Base-by-base conservation (phyloP, 92 coral and sea anemone species). In the Pocillopora grandis region DNA sequence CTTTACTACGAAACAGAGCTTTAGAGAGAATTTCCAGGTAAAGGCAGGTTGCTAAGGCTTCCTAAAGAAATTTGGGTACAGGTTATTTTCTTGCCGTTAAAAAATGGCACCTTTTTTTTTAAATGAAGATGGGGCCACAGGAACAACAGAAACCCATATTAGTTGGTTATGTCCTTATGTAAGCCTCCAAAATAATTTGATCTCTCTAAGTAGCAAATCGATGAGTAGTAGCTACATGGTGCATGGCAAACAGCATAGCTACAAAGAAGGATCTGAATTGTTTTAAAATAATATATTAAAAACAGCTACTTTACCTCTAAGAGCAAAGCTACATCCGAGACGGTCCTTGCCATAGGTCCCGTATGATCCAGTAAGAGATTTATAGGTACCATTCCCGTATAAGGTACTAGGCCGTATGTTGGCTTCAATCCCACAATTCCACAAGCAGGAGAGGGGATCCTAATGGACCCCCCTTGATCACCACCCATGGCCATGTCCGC, bases 291-390 rank as follows among this genome's bases (percentile, higher is more conserved):
- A 12, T 27, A 66, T 17, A 3, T 42, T 42, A 31, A 18, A 66
- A 66, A 23, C 16, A 37, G n/a, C 20, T 5, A 37, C 12, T 11
- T 21, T 84, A 89, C 92, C 92, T 89, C 92, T 16, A 89, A 69
- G 6, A 89, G 68, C 72, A 89, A 58, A 72, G 92, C 92, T 19
- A 70, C 73, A 49, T 89, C 92, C 42, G 62, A 70, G 9, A 89
- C 90, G 27, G 89, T 89, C 81, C 84, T 86, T 62, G 92, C 92
- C 87, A 89, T 89, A 5, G 90, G 92, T 80, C 92, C 92, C 27
- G 83, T 81, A 71, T 86, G 84, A 70, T 89, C 92, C 17, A 89
- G 23, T 10, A 58, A 49, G 35, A 57, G 71, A 60, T 86, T 76
- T 9, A 42, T 56, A 0, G 90, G 76, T 35, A 80, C 62, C 5